Evolutionary conservation across 2,888 invertebrate genomes (phyloP), one percentile per base, ranked within the genome.

Genomic region (Harpalus rufipes): DNA sequence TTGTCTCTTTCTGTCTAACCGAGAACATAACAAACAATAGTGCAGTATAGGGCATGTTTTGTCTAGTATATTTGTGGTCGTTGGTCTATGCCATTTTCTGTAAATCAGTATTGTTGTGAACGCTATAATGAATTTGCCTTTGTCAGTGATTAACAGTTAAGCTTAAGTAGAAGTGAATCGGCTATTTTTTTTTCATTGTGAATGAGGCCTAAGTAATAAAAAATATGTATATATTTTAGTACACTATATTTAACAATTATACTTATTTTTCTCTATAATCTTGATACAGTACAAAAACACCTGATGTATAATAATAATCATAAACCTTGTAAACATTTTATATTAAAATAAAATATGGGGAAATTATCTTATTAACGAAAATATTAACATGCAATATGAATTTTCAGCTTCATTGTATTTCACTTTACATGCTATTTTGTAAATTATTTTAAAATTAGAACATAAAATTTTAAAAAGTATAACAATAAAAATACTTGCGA

Each of bases 261-360:
- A 74, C 44, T 74, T 74, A 74, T 18, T 74, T 16, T 74, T 10
- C 18, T 74, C 21, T 74, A 78, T 56, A 78, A 78, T 78, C 56
- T 56, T 58, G 58, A 58, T 78, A 78, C 78, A 78, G 58, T 78
- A 78, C 56, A 78, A 78, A 78, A 78, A 58, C 78, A 78, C 58
- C 32, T 78, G 58, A 78, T 58, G 56, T 25, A 78, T 58, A 16
- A 44, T 16, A 25, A 78, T 58, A 78, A 78, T 56, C 74, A 68
- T 68, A 68, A 68, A 68, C 32, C 68, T 74, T 74, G 44, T 74
- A 12, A 16, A 74, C 18, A 74, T 44, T 74, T 74, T 14, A 74
- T 7, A 18, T 44, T 21, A 63, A 44, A 44, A 74, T 44, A 74
- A 44, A 74, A 74, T 18, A 74, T 74, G 39, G n/a, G 32, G 68